These are phyloP conservation scores for Zonitis immaculata DNA, from an alignment of 2,888 invertebrate genomes.

Conservation along the genomic window DNA sequence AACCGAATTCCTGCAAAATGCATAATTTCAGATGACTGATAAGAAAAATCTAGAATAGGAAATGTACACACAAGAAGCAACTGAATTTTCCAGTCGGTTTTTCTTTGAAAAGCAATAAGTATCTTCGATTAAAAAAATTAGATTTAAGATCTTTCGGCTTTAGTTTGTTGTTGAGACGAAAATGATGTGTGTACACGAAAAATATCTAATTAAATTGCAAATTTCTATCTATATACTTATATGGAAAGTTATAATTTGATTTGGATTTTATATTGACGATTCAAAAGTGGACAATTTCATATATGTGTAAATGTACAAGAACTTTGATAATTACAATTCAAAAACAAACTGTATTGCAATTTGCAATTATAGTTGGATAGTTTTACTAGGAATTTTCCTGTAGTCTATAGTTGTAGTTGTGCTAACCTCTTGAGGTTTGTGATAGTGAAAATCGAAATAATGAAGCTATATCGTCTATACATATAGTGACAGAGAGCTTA, in stretches of 20 bases:
- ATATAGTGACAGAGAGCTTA: conserved; percentile 10
- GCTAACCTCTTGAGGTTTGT: conserved; percentile 8
- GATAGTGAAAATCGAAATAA: conserved; percentile 20
- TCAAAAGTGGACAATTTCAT: neutral
- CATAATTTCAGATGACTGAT: too few relatives aligned
- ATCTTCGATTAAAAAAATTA: too few relatives aligned
- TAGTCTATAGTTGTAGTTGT: neutral
- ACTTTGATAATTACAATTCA: conserved; percentile 19
- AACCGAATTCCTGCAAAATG: too few relatives aligned
- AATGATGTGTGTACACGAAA: too few relatives aligned
- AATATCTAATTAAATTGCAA: neutral
- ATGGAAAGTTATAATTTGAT: conserved; percentile 4
- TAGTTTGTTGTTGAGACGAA: too few relatives aligned
- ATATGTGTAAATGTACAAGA: conserved; percentile 9
- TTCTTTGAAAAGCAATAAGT: too few relatives aligned
- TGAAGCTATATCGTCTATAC: conserved; percentile 20
- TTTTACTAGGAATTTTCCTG: conserved; percentile 7
- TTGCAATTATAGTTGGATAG: conserved; percentile 5
- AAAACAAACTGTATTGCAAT: conserved; percentile 5
- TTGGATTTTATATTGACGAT: conserved; percentile 3
- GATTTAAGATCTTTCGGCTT: too few relatives aligned
- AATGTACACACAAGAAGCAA: too few relatives aligned
- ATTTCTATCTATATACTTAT: neutral
- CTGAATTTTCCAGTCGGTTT: too few relatives aligned
- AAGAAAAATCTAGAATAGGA: too few relatives aligned